Percentiles rank a stretch among this genome's conserved stretches.
Conservation (phyloP, 1,140 invertebrate species). For the Fopius arisanus region DNA sequence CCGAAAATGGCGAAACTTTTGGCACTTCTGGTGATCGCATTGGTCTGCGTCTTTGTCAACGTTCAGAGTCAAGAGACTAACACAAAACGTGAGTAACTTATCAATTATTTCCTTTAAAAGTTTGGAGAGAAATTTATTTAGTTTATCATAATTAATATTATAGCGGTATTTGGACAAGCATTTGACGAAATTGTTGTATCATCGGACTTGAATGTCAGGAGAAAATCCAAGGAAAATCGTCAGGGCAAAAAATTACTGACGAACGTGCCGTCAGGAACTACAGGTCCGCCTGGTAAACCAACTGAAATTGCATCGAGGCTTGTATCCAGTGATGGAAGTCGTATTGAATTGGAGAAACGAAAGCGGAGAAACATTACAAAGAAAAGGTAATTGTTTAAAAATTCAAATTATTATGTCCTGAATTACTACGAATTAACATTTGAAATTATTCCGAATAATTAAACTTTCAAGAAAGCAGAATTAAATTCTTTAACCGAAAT, state of each 20-base stretch:
- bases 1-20: constrained; percentile 52
- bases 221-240: constrained; percentile 62
- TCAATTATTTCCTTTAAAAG: background rate
- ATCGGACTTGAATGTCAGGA: constrained; percentile 58
- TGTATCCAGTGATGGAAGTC: constrained; percentile 55
- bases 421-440: no score
- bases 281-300: constrained; percentile 54
- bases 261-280: constrained; percentile 58
- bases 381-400: constrained; percentile 10
- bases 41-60: constrained; percentile 48
- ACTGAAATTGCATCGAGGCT: constrained; percentile 55
- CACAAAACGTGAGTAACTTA: constrained; percentile 49
- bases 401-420: no score
- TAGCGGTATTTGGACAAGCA: constrained; percentile 54
- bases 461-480: no score
- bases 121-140: constrained; percentile 7
- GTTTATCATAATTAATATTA: no score
- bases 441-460: no score
- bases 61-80: constrained; percentile 45
- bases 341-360: constrained; percentile 49
- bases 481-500: no score
- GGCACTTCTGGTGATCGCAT: constrained; percentile 46
- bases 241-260: constrained; percentile 59
- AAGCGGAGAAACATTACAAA: constrained; percentile 47
- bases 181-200: constrained; percentile 63